Conservation (phyloP, 2,113 vertebrate species). For the Nannospalax galili region DNA sequence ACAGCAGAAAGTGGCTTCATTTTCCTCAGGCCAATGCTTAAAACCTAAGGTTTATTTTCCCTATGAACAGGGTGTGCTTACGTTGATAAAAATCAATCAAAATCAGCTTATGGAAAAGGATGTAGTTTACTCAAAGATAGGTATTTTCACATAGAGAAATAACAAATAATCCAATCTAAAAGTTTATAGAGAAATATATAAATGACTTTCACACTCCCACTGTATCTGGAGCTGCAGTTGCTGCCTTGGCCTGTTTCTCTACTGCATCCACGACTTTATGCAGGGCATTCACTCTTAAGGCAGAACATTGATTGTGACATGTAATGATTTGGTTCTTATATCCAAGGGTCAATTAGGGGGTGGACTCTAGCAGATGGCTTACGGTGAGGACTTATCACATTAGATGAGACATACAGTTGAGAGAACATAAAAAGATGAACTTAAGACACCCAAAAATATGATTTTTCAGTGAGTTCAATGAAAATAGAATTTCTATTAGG, state of each 20-base stretch:
- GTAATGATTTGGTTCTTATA: constrained; percentile 63
- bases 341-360: constrained; percentile 52
- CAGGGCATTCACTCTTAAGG: constrained; percentile 80
- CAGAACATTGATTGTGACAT: constrained; percentile 64
- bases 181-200: constrained; percentile 62
- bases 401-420: constrained; percentile 26
- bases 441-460: constrained; percentile 38
- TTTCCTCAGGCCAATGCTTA: constrained; percentile 28
- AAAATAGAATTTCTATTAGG: constrained; percentile 29
- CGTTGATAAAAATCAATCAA: constrained; percentile 56
- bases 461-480: constrained; percentile 28
- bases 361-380: constrained; percentile 3
- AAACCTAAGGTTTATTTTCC: constrained; percentile 73
- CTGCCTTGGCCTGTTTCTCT: constrained; percentile 70
- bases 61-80: constrained; percentile 61
- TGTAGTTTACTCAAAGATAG: constrained; percentile 67
- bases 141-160: constrained; percentile 47
- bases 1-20: constrained; percentile 56
- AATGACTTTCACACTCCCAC: constrained; percentile 52
- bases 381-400: background rate
- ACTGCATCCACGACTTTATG: constrained; percentile 52
- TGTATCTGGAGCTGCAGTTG: constrained; percentile 60
- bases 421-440: constrained; percentile 51
- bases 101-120: constrained; percentile 76
- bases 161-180: constrained; percentile 32